These are phyloP conservation scores for Zalophus californianus DNA, from an alignment of 2,797 vertebrate genomes.

Conservation along the genomic window DNA sequence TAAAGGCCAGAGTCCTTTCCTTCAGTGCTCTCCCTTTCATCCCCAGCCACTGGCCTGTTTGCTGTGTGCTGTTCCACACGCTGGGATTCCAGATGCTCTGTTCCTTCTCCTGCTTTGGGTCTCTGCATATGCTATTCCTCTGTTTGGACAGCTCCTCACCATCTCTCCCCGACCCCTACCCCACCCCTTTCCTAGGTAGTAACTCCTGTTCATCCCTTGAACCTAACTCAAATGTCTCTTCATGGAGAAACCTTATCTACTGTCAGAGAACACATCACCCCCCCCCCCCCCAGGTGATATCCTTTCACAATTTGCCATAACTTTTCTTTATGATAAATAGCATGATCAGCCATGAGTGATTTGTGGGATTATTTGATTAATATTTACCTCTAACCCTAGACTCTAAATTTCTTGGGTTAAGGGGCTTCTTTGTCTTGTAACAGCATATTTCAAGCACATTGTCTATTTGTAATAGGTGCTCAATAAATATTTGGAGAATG, in stretches of 20 bases:
- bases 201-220: conserved; percentile 1
- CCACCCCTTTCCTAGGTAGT: background rate
- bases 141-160: background rate
- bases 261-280: background rate
- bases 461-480: background rate
- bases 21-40: background rate
- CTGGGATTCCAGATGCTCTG: background rate
- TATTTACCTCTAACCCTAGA: conserved; percentile 5
- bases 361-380: conserved; percentile 44
- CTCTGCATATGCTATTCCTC: background rate
- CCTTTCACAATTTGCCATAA: background rate
- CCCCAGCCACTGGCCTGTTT: background rate
- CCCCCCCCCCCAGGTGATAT: background rate
- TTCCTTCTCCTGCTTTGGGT: background rate
- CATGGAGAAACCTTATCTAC: background rate
- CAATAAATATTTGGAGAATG: conserved; percentile 56
- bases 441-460: conserved; percentile 1
- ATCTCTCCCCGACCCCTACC: background rate
- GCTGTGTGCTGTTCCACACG: background rate
- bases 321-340: background rate
- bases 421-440: conserved; percentile 30
- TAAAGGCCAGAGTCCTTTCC: background rate
- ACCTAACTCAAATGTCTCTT: background rate
- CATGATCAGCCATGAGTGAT: background rate
- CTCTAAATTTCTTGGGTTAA: conserved; percentile 33